Conservation (phyloP, 2,797 vertebrate species). For the Notamacropus eugenii region DNA sequence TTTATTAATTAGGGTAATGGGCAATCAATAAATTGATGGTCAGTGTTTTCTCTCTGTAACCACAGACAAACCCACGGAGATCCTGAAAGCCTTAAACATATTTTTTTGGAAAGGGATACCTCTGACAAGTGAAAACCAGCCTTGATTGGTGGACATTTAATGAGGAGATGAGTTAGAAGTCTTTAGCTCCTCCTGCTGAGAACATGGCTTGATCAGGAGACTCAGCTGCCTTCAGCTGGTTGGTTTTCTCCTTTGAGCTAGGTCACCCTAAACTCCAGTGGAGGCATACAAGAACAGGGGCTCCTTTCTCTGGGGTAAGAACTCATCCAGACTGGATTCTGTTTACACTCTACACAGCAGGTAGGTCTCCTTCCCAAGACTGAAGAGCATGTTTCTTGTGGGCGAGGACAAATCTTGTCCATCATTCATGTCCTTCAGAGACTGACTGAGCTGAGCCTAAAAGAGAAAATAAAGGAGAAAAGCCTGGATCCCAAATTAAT, state of each 20-base stretch:
- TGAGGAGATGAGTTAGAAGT: not conserved
- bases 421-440: not conserved
- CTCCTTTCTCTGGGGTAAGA: too few species aligned
- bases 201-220: not conserved
- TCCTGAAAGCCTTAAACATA: too few species aligned
- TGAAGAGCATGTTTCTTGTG: not conserved
- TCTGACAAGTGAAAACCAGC: too few species aligned
- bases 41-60: too few species aligned
- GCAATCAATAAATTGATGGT: too few species aligned
- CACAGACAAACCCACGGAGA: too few species aligned
- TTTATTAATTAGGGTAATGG: not conserved
- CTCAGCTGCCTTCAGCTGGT: not conserved
- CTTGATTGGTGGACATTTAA: too few species aligned
- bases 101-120: too few species aligned
- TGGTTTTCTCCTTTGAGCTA: not conserved
- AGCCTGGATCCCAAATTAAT: not conserved
- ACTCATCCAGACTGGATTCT: not conserved
- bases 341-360: not conserved
- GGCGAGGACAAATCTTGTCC: not conserved
- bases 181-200: not conserved
- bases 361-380: not conserved
- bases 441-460: too few species aligned
- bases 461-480: not conserved
- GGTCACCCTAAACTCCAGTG: not conserved
- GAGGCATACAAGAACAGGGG: not conserved